These are phyloP conservation scores for Macrotis lagotis DNA, from an alignment of 2,113 vertebrate species.

Conservation along the genomic window DNA sequence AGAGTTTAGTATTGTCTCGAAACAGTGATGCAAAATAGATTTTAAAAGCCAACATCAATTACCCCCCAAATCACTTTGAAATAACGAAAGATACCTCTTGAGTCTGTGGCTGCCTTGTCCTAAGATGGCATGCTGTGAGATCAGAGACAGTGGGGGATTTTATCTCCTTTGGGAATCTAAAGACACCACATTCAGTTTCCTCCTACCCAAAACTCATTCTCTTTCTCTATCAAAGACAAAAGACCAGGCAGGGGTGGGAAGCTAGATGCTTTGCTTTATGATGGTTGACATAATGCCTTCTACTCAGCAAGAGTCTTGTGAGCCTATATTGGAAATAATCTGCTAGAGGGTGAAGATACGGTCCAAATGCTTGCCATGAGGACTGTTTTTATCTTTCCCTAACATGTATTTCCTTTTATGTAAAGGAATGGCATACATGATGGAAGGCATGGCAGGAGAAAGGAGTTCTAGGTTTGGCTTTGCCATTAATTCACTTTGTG, in stretches of 20 bases:
- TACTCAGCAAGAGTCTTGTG: background rate
- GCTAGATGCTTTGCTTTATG: background rate
- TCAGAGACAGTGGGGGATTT: background rate
- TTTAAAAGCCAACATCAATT: background rate
- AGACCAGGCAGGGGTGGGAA: background rate
- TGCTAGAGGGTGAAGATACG: background rate
- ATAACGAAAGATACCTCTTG: background rate
- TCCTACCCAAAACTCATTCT: background rate
- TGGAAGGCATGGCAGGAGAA: too few species aligned
- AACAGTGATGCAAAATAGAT: background rate
- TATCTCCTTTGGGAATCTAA: background rate
- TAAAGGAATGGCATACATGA: too few species aligned
- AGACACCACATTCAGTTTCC: too few species aligned
- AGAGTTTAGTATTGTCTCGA: background rate
- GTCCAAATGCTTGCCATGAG: too few species aligned
- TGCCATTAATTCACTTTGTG: too few species aligned
- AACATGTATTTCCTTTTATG: too few species aligned
- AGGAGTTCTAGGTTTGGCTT: too few species aligned
- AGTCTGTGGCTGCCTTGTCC: background rate
- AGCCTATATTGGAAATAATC: background rate
- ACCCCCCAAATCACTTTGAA: background rate
- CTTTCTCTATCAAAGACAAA: background rate
- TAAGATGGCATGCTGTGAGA: background rate
- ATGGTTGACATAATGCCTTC: background rate
- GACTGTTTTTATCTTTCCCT: too few species aligned